phyloP scores from a whole-genome alignment of 1,140 invertebrate species.

The Brachionus asplanchnoidis region DNA sequence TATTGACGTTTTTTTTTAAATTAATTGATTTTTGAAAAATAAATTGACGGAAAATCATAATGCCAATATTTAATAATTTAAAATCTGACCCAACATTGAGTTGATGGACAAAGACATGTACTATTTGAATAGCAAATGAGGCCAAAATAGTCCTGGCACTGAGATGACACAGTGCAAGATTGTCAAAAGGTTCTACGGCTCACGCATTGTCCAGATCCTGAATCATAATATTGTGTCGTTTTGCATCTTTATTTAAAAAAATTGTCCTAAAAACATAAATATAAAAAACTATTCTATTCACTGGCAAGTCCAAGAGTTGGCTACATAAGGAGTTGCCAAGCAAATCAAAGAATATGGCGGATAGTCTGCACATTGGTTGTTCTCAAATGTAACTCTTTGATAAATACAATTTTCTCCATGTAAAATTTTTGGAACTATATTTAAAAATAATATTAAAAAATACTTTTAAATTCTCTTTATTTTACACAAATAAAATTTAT shows the following conservation, averaged over 20 bases:
- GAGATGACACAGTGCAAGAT: not conserved
- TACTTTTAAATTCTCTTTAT: too few species aligned
- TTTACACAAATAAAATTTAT: too few species aligned
- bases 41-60: too few species aligned
- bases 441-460: too few species aligned
- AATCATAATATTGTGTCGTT: not conserved
- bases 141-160: not conserved
- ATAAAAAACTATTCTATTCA: not conserved
- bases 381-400: not conserved
- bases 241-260: not conserved
- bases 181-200: not conserved
- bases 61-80: too few species aligned
- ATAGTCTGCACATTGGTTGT: not conserved
- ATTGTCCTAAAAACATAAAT: not conserved
- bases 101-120: slow-evolving; percentile 13
- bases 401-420: not conserved
- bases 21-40: too few species aligned
- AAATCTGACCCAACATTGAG: not conserved
- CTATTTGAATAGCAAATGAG: not conserved
- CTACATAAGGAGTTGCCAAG: not conserved
- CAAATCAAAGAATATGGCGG: not conserved
- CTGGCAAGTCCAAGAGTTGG: not conserved
- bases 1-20: too few species aligned
- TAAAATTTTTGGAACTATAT: not conserved
- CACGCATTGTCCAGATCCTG: not conserved